Conservation (phyloP, 2,113 vertebrate genomes). For the Acinonyx jubatus region DNA sequence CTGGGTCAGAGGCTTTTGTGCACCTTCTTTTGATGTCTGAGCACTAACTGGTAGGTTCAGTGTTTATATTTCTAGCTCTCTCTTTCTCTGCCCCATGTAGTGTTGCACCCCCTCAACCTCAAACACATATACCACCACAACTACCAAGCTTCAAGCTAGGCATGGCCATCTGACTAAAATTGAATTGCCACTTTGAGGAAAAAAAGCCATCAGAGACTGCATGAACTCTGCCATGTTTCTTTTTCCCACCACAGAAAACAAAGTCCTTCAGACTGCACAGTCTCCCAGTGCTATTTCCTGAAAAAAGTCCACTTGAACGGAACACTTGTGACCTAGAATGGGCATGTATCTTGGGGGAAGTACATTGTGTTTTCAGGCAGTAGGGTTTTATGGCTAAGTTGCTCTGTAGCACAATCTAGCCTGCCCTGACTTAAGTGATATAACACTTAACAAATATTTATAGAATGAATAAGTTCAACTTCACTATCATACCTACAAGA, state of each 20-base stretch:
- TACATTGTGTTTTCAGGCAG: background rate
- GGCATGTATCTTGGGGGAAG: background rate
- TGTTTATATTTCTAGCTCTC: background rate
- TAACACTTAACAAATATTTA: background rate
- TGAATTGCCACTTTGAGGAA: background rate
- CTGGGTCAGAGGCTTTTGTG: rapidly evolving
- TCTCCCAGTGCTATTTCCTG: background rate
- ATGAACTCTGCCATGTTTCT: rapidly evolving
- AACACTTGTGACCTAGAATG: background rate
- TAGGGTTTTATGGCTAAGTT: background rate
- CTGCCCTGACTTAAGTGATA: background rate
- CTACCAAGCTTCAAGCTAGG: background rate
- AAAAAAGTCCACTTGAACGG: background rate
- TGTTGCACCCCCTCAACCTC: background rate
- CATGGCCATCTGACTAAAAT: background rate
- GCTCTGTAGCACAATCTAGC: background rate
- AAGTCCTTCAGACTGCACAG: background rate
- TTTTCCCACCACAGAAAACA: background rate
- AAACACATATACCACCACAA: background rate
- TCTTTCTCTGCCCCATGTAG: background rate
- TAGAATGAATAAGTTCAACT: background rate
- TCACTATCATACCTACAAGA: background rate
- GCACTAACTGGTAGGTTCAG: background rate
- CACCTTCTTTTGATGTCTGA: background rate
- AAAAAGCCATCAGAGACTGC: background rate